phyloP scores from a whole-genome alignment of 2,888 invertebrate species.

The Julus scandinavius region DNA sequence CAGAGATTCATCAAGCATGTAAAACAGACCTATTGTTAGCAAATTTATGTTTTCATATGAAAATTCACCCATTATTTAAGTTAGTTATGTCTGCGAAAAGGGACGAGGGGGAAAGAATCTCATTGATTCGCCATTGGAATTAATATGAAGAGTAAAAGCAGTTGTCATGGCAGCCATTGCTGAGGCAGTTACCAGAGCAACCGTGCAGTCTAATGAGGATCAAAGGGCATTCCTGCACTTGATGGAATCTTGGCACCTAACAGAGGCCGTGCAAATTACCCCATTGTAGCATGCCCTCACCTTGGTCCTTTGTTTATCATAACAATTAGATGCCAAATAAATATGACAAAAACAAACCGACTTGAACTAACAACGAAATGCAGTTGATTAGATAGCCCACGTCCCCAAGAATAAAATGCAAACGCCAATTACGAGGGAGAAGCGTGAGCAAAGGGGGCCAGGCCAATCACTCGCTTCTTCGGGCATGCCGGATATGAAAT shows the following conservation, averaged over 20 bases:
- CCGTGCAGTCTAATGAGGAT: slow-evolving; percentile 36
- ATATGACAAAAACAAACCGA: slow-evolving; percentile 34
- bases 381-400: slow-evolving; percentile 17
- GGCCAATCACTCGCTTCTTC: slow-evolving; percentile 30
- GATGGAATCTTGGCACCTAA: slow-evolving; percentile 39
- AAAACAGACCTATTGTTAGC: neutral
- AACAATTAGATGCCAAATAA: slow-evolving; percentile 42
- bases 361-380: slow-evolving; percentile 5
- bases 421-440: neutral
- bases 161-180: slow-evolving; percentile 35
- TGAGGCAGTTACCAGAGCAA: slow-evolving; percentile 3
- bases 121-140: slow-evolving; percentile 35
- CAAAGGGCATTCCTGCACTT: slow-evolving; percentile 39
- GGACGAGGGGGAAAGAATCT: neutral
- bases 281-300: slow-evolving; percentile 30
- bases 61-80: slow-evolving; percentile 39
- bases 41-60: slow-evolving; percentile 30
- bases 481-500: slow-evolving; percentile 30
- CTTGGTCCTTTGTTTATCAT: slow-evolving; percentile 35
- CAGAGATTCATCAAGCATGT: neutral
- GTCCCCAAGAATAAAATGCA: slow-evolving; percentile 11
- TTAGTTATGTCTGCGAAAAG: neutral
- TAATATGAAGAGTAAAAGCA: neutral
- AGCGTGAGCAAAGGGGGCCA: slow-evolving; percentile 35
- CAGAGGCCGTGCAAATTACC: slow-evolving; percentile 29